A percentile compares a stretch with the other conserved stretches of the same genome.
phyloP scores from a whole-genome alignment of 2,113 vertebrate species.

The Forbesichthys papilliferus region DNA sequence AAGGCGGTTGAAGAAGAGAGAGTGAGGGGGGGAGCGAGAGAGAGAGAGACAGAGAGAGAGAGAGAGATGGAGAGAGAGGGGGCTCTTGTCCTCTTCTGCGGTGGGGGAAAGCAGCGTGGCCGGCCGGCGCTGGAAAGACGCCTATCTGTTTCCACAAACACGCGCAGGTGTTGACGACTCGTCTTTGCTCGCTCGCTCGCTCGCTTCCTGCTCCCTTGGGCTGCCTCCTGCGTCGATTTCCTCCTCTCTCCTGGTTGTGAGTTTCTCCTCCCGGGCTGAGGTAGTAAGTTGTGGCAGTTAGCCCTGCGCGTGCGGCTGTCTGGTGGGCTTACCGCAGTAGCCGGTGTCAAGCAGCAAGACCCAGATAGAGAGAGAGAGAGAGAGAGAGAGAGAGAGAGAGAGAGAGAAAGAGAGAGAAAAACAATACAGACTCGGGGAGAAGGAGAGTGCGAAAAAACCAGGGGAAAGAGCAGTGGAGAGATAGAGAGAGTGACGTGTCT shows the following conservation, averaged over 20 bases:
- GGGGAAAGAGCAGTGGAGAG: slow-evolving; percentile 32
- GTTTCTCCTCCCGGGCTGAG: slow-evolving; percentile 69
- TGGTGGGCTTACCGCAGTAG: slow-evolving; percentile 78
- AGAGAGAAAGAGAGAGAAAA: slow-evolving; percentile 43
- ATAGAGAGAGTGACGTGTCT: slow-evolving; percentile 42
- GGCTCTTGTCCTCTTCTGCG: slow-evolving; percentile 66
- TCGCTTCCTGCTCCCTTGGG: slow-evolving; percentile 37
- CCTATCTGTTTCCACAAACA: slow-evolving; percentile 63
- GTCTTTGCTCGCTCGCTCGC: slow-evolving; percentile 51
- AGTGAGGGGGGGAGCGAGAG: slow-evolving; percentile 8
- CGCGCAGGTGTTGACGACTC: slow-evolving; percentile 56
- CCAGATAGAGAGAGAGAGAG: slow-evolving; percentile 19
- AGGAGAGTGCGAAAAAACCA: neutral
- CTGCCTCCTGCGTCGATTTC: slow-evolving; percentile 68
- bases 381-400: slow-evolving; percentile 31
- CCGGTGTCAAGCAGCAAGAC: slow-evolving; percentile 63
- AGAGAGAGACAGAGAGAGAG: slow-evolving; percentile 14
- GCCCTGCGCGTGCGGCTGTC: slow-evolving; percentile 73
- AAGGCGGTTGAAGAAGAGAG: slow-evolving; percentile 61
- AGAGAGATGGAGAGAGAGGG: slow-evolving; percentile 8
- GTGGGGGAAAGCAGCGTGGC: slow-evolving; percentile 47
- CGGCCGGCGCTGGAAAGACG: slow-evolving; percentile 46
- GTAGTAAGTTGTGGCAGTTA: slow-evolving; percentile 82
- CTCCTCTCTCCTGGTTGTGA: slow-evolving; percentile 59
- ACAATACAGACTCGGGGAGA: neutral